phyloP scores from a whole-genome alignment of 2,797 vertebrate species.

The Pempheris klunzingeri region DNA sequence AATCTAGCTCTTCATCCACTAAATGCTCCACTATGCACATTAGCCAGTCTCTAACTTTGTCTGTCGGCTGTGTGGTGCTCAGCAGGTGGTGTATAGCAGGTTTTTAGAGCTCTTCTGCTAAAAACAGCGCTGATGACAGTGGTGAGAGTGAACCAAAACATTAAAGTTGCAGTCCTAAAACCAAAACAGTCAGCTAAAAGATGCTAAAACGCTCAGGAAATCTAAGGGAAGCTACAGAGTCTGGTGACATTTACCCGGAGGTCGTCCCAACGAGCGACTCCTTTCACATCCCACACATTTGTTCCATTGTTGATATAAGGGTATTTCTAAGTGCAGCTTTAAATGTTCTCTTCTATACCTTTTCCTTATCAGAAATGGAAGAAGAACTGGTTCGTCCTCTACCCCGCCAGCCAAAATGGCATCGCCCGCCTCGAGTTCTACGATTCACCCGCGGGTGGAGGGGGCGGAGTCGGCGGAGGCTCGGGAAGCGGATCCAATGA shows the following conservation, averaged over 20 bases:
- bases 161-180: not conserved
- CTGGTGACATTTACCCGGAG: not conserved
- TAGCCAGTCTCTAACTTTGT: too few species aligned
- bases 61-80: too few species aligned
- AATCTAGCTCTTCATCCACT: too few species aligned
- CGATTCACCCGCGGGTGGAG: conserved; percentile 82
- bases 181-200: not conserved
- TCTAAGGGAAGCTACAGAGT: not conserved
- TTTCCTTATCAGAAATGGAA: conserved; percentile 91
- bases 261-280: not conserved
- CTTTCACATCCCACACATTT: not conserved
- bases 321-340: not conserved
- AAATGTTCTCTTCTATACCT: not conserved
- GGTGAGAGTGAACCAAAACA: not conserved
- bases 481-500: conserved; percentile 80
- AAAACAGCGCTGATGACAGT: not conserved
- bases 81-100: too few species aligned
- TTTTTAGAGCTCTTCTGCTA: too few species aligned
- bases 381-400: conserved; percentile 95
- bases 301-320: not conserved
- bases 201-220: not conserved
- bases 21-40: too few species aligned
- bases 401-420: conserved; percentile 94
- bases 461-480: conserved; percentile 62
- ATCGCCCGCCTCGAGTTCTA: conserved; percentile 96